Evolutionary conservation across 1,140 invertebrate species (phyloP), one percentile per base, ranked within the genome.

Genomic region (Drosophila yakuba): DNA sequence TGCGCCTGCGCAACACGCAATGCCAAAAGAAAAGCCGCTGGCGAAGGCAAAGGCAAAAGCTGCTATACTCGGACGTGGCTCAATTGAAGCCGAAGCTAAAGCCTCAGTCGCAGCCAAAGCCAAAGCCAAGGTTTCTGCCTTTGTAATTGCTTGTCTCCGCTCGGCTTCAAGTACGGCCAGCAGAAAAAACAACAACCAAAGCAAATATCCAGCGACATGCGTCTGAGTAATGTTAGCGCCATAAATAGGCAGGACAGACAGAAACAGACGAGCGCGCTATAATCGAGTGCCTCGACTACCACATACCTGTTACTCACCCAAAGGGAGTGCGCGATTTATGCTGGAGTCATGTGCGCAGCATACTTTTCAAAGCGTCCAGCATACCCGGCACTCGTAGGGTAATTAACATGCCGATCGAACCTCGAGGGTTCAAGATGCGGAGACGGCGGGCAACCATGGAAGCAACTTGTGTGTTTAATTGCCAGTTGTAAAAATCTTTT

Each of bases 401-500:
- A 32, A 10, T 3, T 8, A 41, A 15, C 39, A 48, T 17, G 43
- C 10, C 14, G 47, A 69, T 56, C 52, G 44, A 20, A 41, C 25
- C 10, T 32, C 5, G 47, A 48, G 14, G 12, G 17, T 4, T 10
- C 20, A 15, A 5, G 4, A 25, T 25, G 25, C 25, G 25, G 0
- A 25, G 25, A 25, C 4, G 4, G 23, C 23, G 3, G 25, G 25
- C 25, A 25, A 20, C 32, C 47, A 11, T 28, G 66, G 51, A n/a
- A 20, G 43, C 41, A 69, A 56, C 51, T 59, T 61, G 32, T 61
- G 57, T 77, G 57, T 77, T 77, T 77, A 77, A 77, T 77, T 77
- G 74, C 74, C 61, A 77, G 74, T 77, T 77, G 74, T 77, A 77
- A 77, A 75, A 77, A 68, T 69, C 56, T 48, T 77, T 77, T 41